Evolutionary conservation across 1,140 invertebrate genomes (phyloP), one percentile per base, ranked within the genome.

Genomic region (Tetranychus cinnabarinus): DNA sequence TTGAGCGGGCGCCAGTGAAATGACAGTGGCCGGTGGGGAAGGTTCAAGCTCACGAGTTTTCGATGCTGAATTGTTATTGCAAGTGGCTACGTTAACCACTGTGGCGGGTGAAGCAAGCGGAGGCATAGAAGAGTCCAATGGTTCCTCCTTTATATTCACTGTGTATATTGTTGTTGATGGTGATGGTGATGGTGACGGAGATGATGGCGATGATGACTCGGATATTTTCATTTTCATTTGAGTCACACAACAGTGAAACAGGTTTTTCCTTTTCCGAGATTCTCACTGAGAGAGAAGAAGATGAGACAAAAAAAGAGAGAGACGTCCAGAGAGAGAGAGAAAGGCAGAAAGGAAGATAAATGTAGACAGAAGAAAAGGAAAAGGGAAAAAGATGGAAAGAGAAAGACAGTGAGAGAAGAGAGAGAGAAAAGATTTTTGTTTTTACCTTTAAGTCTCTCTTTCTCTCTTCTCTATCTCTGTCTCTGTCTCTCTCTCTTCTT

Each of bases 1-100:
- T 46, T 64, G 60, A 36, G 60, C 60, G 8, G 63, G 63, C 31
- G 63, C 63, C 15, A 64, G 36, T 7, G 60, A 62, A 15, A 64
- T 64, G 1, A 64, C 63, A 15, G 63, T 64, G 12, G 63, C 39
- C 13, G 63, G 63, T 56, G 63, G 63, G 34, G 63, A 64, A 15
- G 56, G 59, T 33, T 64, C 60, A n/a, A 62, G 48, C 10, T 64
- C 63, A 47, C 61, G 60, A 31, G 48, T 23, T 59, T 62, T 12
- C 13, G 15, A 5, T 36, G 33, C 33, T 7, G 33, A 35, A 56
- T 56, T 56, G 35, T 31, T 47, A 37, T 35, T 46, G 2, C 59
- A 47, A 7, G 45, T 13, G 31, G 36, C 31, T 31, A 62, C 61
- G 36, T 64, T 56, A 2, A 61, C 59, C 56, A 62, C 62, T 31